A percentile compares a stretch with the other conserved stretches of the same genome.
These are phyloP conservation scores for Camponotus pennsylvanicus DNA, from an alignment of 1,140 invertebrate genomes.

Conservation along the genomic window DNA sequence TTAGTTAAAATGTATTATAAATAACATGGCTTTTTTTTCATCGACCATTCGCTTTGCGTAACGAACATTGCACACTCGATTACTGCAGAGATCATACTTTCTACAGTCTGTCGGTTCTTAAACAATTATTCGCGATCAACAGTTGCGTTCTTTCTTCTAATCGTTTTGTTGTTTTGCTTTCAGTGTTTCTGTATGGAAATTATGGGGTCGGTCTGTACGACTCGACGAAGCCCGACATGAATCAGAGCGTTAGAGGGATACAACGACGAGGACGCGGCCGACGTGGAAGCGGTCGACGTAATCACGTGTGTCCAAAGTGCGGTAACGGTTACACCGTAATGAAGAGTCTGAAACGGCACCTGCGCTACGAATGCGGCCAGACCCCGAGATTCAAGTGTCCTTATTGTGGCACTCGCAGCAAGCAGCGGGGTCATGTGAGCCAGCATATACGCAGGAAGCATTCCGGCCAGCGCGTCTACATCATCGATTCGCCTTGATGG, in stretches of 20 bases:
- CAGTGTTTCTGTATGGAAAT: conserved; percentile 71
- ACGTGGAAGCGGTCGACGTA: conserved; percentile 49
- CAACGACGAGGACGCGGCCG: conserved; percentile 2
- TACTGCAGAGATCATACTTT: background rate
- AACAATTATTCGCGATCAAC: background rate
- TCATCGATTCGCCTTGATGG: conserved; percentile 79
- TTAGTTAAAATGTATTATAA: background rate
- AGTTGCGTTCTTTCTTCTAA: conserved; percentile 10
- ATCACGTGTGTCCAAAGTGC: conserved; percentile 85
- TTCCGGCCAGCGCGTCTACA: conserved; percentile 82
- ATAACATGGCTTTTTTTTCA: background rate
- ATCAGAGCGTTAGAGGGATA: conserved; percentile 2
- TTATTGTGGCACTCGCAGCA: conserved; percentile 87
- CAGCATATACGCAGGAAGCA: conserved; percentile 85
- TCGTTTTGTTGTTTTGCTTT: conserved; percentile 67
- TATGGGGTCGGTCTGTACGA: conserved; percentile 42
- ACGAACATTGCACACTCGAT: background rate
- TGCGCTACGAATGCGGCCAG: conserved; percentile 89
- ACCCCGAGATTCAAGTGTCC: conserved; percentile 88
- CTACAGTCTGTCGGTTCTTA: background rate
- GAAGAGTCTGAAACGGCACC: conserved; percentile 89
- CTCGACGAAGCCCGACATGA: conserved; percentile 39
- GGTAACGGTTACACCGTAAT: conserved; percentile 87
- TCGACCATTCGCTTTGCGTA: background rate
- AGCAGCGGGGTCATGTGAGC: conserved; percentile 87